Evolutionary conservation across 2,888 invertebrate genomes (phyloP).

Genomic region (Augiades crinisus): DNA sequence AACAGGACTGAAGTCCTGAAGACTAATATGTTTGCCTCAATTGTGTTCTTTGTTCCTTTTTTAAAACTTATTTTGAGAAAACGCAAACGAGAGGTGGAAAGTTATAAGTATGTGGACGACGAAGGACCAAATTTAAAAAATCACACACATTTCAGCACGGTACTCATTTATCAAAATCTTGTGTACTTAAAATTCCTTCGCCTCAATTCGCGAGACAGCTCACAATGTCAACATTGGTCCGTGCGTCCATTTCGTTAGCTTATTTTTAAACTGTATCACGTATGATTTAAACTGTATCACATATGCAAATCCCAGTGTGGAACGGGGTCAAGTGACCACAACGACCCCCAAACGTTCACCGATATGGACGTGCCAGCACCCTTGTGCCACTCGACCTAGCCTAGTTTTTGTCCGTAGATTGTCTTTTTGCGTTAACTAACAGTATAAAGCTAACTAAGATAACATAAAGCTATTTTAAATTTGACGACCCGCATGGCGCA

Average conservation of each 20-base stretch:
- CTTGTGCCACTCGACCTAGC: slow-evolving; percentile 37
- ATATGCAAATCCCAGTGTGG: slow-evolving; percentile 15
- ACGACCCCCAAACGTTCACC: slow-evolving; percentile 34
- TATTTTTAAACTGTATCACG: slow-evolving; percentile 31
- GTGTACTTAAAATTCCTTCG: background rate
- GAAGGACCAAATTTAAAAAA: no score
- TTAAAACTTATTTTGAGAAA: no score
- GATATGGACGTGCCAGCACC: slow-evolving; percentile 40
- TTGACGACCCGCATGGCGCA: no score
- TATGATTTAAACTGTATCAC: slow-evolving; percentile 30
- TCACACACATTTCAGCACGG: no score
- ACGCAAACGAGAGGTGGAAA: no score
- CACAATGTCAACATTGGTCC: slow-evolving; percentile 4
- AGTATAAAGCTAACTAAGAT: no score
- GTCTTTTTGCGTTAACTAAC: no score
- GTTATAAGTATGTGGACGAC: no score
- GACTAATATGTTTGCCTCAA: no score
- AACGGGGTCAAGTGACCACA: slow-evolving; percentile 44
- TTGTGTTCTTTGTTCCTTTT: no score
- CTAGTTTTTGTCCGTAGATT: slow-evolving; percentile 32
- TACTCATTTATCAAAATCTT: background rate
- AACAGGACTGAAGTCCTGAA: no score
- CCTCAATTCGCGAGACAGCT: slow-evolving; percentile 4
- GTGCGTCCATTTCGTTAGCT: slow-evolving; percentile 12
- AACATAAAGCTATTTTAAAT: no score